Base-by-base conservation (phyloP, 2,888 invertebrate genomes). In the Muschampia plurimacula region DNA sequence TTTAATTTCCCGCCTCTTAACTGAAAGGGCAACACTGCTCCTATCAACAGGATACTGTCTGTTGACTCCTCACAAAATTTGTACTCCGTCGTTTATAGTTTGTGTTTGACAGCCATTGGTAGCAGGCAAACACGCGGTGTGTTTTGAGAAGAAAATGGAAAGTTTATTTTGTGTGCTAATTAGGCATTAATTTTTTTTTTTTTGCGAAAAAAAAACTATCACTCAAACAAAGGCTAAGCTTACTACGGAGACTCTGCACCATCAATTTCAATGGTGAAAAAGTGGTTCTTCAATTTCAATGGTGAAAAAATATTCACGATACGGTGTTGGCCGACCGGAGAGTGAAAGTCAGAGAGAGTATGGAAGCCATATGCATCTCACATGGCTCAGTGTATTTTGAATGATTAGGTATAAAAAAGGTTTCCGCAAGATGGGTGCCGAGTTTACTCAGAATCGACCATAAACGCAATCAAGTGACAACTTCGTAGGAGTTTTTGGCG, bases 101-200 rank as follows among this genome's bases (percentile, higher is more conserved):
- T 22, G 22, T 72, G 69, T 74, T 77, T 77, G 66, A 60, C 69
- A 76, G 74, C 74, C 68, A 36, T 74, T 72, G 52, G 65, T 71
- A 76, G 66, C 75, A 76, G 66, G 70, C 68, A 22, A 1, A 1
- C 22, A n/a, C 63, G 71, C 67, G 59, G 65, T 52, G 64, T 55
- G 32, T 65, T 63, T 74, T 69, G 55, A 69, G 62, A 62, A 68
- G 67, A 74, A 77, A 71, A 77, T 76, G 72, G 74, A 70, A 74
- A 76, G 69, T 76, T 75, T 74, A 76, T 77, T 77, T 78, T 75
- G 74, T 75, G 74, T 77, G 71, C 74, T 76, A 15, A 75, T 77
- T 75, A 75, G 76, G 65, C 75, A 76, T 76, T 78, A 74, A n/a
- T n/a, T n/a, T 22, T 22, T 22, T 22, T 0, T 70, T 78, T 76